These are phyloP conservation scores for Geococcyx californianus DNA, from an alignment of 2,113 vertebrate genomes.

Conservation along the genomic window DNA sequence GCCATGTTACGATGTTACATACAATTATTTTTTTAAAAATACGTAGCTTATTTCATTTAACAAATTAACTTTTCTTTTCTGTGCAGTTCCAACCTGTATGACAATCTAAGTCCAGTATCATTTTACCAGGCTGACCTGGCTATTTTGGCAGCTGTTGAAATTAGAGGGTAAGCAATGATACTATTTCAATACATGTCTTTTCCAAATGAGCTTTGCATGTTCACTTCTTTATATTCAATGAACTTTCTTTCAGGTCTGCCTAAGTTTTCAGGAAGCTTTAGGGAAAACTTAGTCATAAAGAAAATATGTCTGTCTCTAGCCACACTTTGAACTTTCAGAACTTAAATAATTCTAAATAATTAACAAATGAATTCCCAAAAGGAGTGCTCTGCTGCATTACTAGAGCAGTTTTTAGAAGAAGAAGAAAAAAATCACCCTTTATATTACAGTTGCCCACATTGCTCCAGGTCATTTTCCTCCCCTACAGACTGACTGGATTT, in stretches of 20 bases:
- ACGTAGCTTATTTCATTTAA: neutral
- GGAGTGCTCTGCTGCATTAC: neutral
- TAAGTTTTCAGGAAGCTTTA: neutral
- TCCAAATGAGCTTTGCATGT: neutral
- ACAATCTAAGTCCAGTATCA: slow-evolving; percentile 83
- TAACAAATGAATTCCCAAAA: neutral
- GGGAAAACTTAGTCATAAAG: neutral
- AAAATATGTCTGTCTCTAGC: neutral
- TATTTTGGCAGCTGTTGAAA: slow-evolving; percentile 88
- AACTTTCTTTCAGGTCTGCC: neutral
- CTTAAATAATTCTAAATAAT: neutral
- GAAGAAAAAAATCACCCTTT: neutral
- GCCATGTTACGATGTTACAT: neutral
- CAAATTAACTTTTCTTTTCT: neutral
- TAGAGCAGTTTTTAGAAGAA: neutral
- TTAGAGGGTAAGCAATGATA: slow-evolving; percentile 86
- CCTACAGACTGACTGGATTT: neutral
- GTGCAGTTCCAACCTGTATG: slow-evolving; percentile 90
- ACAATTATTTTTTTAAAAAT: neutral
- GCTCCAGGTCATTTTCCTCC: neutral
- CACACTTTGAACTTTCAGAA: neutral
- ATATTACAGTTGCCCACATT: neutral
- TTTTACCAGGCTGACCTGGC: slow-evolving; percentile 86
- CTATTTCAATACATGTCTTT: neutral
- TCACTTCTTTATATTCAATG: neutral